Conservation (phyloP, 2,113 vertebrate species). For the Lipophrys pholis region DNA sequence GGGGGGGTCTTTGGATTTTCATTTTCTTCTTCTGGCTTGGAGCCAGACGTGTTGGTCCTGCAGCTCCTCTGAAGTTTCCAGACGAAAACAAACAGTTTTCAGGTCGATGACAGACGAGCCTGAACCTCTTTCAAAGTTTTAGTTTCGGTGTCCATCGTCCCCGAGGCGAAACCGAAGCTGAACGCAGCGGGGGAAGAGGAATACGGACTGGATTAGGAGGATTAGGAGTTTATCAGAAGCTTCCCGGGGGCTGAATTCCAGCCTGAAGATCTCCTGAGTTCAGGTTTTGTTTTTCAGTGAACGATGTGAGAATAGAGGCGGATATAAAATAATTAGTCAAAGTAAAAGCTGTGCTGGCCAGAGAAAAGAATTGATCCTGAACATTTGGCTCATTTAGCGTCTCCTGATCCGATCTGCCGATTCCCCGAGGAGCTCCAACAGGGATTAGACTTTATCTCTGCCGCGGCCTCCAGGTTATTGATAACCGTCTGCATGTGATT, state of each 20-base stretch:
- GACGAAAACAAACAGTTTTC: too few species aligned
- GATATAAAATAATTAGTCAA: conserved; percentile 25
- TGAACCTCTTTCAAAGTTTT: too few species aligned
- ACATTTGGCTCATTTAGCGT: conserved; percentile 28
- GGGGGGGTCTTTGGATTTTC: too few species aligned
- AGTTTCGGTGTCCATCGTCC: too few species aligned
- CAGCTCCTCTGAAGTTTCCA: too few species aligned
- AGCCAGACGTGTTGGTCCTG: too few species aligned
- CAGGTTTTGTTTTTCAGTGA: neutral
- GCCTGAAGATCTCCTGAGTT: conserved; percentile 1
- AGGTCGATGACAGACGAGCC: too few species aligned
- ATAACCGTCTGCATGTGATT: conserved; percentile 24
- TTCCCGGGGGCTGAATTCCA: conserved; percentile 7
- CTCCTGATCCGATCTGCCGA: conserved; percentile 14
- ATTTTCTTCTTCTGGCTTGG: too few species aligned
- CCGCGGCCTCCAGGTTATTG: conserved; percentile 19
- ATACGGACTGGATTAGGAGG: neutral
- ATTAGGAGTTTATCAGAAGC: conserved; percentile 15
- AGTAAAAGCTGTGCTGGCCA: too few species aligned
- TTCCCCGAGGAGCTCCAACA: conserved; percentile 23
- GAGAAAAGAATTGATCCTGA: conserved; percentile 32
- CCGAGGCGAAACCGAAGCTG: too few species aligned
- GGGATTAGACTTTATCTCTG: conserved; percentile 26
- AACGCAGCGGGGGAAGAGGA: too few species aligned
- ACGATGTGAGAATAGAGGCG: conserved; percentile 20